Percentiles rank a stretch among this genome's conserved stretches.
Evolutionary conservation across 2,888 invertebrate species (phyloP).

Genomic region (Mimas tiliae): DNA sequence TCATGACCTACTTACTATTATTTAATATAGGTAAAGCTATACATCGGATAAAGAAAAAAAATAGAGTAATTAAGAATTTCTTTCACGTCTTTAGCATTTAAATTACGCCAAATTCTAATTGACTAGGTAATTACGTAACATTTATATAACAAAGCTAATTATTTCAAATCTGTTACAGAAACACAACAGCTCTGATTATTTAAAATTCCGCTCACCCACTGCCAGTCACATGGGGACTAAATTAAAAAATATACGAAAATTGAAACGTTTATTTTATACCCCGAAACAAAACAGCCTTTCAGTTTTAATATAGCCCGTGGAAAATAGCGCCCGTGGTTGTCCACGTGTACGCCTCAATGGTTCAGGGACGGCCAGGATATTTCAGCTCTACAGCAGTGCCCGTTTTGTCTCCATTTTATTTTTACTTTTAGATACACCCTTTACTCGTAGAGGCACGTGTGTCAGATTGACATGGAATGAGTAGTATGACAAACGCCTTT

Average conservation of each 20-base stretch:
- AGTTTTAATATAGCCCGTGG: slow-evolving; percentile 27
- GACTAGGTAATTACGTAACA: too few species aligned
- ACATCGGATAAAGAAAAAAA: too few species aligned
- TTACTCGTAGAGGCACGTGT: slow-evolving; percentile 2
- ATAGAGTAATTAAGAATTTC: too few species aligned
- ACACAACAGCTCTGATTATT: too few species aligned
- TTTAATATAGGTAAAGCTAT: too few species aligned
- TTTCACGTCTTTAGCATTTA: too few species aligned
- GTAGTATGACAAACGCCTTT: background rate
- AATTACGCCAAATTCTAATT: too few species aligned
- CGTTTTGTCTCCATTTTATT: slow-evolving; percentile 37
- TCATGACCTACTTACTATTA: too few species aligned
- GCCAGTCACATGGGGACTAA: too few species aligned
- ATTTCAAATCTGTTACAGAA: too few species aligned
- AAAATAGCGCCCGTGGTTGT: slow-evolving; percentile 44
- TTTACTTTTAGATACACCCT: slow-evolving; percentile 26
- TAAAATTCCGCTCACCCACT: background rate
- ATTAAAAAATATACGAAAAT: background rate
- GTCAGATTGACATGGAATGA: slow-evolving; percentile 14
- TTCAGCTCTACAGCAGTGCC: slow-evolving; percentile 37
- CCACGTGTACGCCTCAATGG: slow-evolving; percentile 45
- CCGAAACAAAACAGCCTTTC: background rate
- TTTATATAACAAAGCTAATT: too few species aligned
- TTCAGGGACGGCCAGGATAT: slow-evolving; percentile 38
- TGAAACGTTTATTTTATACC: background rate